phyloP scores from a whole-genome alignment of 2,797 vertebrate genomes.

The Scarus forsteni region DNA sequence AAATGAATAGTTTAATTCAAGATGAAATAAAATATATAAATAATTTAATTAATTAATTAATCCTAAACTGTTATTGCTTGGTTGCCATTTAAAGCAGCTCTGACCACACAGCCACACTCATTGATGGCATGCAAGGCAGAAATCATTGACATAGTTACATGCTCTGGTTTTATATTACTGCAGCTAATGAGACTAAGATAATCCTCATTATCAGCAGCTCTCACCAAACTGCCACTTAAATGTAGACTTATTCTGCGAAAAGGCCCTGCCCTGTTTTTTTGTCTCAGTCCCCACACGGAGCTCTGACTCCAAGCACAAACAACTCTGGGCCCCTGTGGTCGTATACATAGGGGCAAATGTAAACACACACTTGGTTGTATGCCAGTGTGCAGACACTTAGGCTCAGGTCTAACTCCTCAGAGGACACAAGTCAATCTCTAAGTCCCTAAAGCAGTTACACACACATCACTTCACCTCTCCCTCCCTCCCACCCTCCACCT shows the following conservation, averaged over 20 bases:
- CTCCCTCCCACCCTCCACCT: slow-evolving; percentile 34
- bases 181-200: slow-evolving; percentile 69
- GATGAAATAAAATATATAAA: no score
- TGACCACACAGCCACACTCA: slow-evolving; percentile 47
- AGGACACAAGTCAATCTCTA: slow-evolving; percentile 68
- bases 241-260: slow-evolving; percentile 24
- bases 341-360: slow-evolving; percentile 55
- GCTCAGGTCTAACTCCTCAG: slow-evolving; percentile 58
- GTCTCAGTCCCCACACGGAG: slow-evolving; percentile 42
- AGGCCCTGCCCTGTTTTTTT: slow-evolving; percentile 52
- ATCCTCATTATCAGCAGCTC: slow-evolving; percentile 61
- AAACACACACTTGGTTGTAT: slow-evolving; percentile 64
- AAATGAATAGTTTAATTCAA: no score
- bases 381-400: slow-evolving; percentile 42
- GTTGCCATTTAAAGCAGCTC: slow-evolving; percentile 57
- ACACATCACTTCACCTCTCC: slow-evolving; percentile 28
- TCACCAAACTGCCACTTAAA: slow-evolving; percentile 61
- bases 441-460: slow-evolving; percentile 55
- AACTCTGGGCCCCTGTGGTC: slow-evolving; percentile 58
- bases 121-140: slow-evolving; percentile 55
- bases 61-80: no score
- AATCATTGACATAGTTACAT: slow-evolving; percentile 57
- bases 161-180: slow-evolving; percentile 66
- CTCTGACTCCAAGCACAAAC: slow-evolving; percentile 59
- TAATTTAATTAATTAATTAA: no score